phyloP scores from a whole-genome alignment of 2,888 invertebrate genomes.

The Pollenia amentaria region DNA sequence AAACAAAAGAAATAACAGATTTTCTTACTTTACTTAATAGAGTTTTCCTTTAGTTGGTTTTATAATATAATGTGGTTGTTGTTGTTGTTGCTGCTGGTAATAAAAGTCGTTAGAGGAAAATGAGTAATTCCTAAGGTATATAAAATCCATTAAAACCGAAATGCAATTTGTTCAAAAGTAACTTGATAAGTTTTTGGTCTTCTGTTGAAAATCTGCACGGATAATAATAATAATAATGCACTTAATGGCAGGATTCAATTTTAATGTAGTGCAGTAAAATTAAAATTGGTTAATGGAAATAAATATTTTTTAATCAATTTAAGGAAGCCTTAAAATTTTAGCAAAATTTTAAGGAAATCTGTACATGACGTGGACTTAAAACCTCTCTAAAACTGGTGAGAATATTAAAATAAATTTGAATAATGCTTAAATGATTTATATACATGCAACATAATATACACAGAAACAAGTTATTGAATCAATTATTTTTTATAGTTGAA shows the following conservation, averaged over 20 bases:
- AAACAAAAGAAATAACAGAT: slow-evolving; percentile 45
- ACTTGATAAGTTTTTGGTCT: slow-evolving; percentile 43
- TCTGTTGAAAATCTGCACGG: slow-evolving; percentile 16
- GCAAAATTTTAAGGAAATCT: background rate
- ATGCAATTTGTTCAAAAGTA: slow-evolving; percentile 72
- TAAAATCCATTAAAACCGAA: slow-evolving; percentile 69
- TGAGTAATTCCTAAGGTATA: slow-evolving; percentile 73
- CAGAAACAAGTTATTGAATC: too few relatives aligned
- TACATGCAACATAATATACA: too few relatives aligned
- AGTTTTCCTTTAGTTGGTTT: slow-evolving; percentile 45
- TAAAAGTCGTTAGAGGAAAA: slow-evolving; percentile 70
- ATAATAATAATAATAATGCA: slow-evolving; percentile 49
- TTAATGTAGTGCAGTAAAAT: slow-evolving; percentile 42
- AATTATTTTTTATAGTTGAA: too few relatives aligned
- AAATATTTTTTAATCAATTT: background rate
- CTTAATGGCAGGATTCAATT: slow-evolving; percentile 21
- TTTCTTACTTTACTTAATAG: slow-evolving; percentile 49
- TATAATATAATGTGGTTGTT: background rate
- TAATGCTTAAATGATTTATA: too few relatives aligned
- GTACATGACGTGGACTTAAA: too few relatives aligned
- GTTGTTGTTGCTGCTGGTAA: slow-evolving; percentile 54
- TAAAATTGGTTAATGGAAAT: slow-evolving; percentile 44
- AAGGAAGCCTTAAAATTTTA: background rate
- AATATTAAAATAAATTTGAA: too few relatives aligned
- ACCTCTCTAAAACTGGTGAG: too few relatives aligned